Conservation (phyloP, 2,888 invertebrate genomes). For the Phrixothrix hirtus region DNA sequence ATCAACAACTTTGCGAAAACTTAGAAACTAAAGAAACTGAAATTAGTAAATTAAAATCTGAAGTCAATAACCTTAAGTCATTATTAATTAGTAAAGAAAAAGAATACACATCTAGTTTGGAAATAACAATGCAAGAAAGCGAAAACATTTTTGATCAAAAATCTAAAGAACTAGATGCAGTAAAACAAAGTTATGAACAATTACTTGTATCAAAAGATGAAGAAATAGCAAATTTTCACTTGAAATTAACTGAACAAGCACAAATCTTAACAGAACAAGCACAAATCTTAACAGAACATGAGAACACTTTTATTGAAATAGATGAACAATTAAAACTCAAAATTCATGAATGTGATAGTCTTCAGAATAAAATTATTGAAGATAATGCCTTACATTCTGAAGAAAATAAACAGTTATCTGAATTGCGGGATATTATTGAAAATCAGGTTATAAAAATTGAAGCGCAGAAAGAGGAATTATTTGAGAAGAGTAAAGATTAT, state of each 20-base stretch:
- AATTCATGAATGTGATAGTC: constrained; percentile 59
- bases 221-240: constrained; percentile 42
- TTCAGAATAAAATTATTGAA: constrained; percentile 60
- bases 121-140: constrained; percentile 33
- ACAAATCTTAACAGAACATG: constrained; percentile 17
- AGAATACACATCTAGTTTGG: constrained; percentile 36
- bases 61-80: constrained; percentile 32
- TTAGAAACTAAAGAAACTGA: constrained; percentile 38
- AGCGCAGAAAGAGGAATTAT: constrained; percentile 69
- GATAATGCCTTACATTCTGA: constrained; percentile 61
- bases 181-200: constrained; percentile 42
- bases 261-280: constrained; percentile 19
- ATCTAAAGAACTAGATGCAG: constrained; percentile 36
- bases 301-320: constrained; percentile 51
- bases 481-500: constrained; percentile 63
- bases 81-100: constrained; percentile 38
- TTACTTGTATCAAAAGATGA: constrained; percentile 43
- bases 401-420: constrained; percentile 60
- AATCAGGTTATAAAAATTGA: constrained; percentile 75
- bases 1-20: constrained; percentile 11
- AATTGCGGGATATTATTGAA: constrained; percentile 66
- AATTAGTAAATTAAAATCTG: constrained; percentile 30
- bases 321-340: constrained; percentile 59
- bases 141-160: constrained; percentile 33
- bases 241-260: constrained; percentile 38